phyloP scores from a whole-genome alignment of 2,113 vertebrate species.

The Embiotoca jacksoni region DNA sequence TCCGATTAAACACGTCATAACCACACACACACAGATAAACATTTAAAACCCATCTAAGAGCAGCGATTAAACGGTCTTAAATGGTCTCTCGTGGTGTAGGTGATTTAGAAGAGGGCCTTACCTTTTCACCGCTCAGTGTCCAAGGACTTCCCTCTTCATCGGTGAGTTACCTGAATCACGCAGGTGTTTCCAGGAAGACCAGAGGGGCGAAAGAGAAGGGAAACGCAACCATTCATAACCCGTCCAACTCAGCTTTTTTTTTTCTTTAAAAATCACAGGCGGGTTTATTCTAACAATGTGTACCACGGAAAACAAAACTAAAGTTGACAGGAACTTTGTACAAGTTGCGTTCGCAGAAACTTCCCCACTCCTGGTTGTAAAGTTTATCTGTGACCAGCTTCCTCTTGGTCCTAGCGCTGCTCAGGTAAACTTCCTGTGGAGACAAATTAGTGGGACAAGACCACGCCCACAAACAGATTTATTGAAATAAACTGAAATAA shows the following conservation, averaged over 20 bases:
- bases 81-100: not conserved
- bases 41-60: too few relatives aligned
- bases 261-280: not conserved
- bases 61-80: not conserved
- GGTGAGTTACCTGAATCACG: slow-evolving; percentile 75
- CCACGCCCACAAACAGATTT: not conserved
- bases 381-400: not conserved
- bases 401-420: slow-evolving; percentile 76
- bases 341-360: slow-evolving; percentile 34
- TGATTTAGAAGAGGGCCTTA: slow-evolving; percentile 64
- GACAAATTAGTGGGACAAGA: not conserved
- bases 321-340: slow-evolving; percentile 67
- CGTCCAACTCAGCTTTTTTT: too few relatives aligned
- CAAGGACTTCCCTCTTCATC: slow-evolving; percentile 72
- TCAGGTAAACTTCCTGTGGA: not conserved
- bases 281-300: not conserved
- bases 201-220: not conserved
- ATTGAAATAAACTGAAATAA: too few relatives aligned
- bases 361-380: slow-evolving; percentile 20
- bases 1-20: too few relatives aligned
- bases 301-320: too few relatives aligned
- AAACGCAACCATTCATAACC: not conserved
- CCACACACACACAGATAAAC: too few relatives aligned
- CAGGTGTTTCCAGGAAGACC: slow-evolving; percentile 79
- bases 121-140: slow-evolving; percentile 62